Conservation (phyloP, 1,140 invertebrate genomes). For the Halesus radiatus region DNA sequence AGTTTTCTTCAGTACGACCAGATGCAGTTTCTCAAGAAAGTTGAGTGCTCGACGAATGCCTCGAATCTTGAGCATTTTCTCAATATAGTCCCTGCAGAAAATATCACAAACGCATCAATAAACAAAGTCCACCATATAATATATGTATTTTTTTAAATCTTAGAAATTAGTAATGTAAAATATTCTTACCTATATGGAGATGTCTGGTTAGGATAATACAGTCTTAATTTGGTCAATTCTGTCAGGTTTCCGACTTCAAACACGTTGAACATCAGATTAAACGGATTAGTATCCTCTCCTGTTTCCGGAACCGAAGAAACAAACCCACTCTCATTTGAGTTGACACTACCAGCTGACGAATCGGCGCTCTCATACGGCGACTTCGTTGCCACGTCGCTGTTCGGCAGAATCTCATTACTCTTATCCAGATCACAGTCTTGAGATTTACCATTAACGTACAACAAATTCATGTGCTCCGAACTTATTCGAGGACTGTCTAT, state of each 20-base stretch:
- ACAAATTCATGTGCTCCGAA: neutral
- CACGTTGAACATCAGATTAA: constrained; percentile 49
- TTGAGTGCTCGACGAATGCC: constrained; percentile 84
- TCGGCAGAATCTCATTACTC: neutral
- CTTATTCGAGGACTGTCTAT: neutral
- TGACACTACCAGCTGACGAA: constrained; percentile 47
- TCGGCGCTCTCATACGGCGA: constrained; percentile 56
- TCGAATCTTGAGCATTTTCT: constrained; percentile 88
- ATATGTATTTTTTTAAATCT: neutral
- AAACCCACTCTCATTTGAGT: constrained; percentile 55
- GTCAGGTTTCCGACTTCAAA: constrained; percentile 63
- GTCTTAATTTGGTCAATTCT: constrained; percentile 61
- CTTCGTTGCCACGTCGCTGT: constrained; percentile 20
- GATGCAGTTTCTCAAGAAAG: constrained; percentile 81
- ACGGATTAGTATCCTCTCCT: constrained; percentile 29
- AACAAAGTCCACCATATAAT: neutral
- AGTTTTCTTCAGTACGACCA: constrained; percentile 77
- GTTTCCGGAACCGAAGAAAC: constrained; percentile 45
- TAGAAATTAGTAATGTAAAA: neutral
- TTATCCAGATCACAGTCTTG: neutral
- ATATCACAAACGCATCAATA: neutral
- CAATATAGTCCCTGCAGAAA: constrained; percentile 83
- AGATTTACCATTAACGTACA: neutral
- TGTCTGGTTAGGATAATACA: constrained; percentile 64
- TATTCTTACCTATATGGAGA: constrained; percentile 71